These are phyloP conservation scores for Allolobophora icterica DNA, from an alignment of 2,888 invertebrate genomes.

Conservation along the genomic window DNA sequence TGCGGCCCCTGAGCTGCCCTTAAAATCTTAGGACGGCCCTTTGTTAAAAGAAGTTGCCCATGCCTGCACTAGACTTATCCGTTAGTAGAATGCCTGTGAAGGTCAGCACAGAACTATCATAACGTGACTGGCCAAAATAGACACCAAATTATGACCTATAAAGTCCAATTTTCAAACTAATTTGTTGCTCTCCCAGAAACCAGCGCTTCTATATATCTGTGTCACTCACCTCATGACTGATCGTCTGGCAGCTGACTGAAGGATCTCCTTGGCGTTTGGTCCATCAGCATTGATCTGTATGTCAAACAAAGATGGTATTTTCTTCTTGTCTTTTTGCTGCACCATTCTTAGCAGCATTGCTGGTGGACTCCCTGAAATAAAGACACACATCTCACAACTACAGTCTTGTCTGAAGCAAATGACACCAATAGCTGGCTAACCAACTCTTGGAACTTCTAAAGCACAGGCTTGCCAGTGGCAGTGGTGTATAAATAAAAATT, in stretches of 20 bases:
- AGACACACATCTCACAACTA: not conserved
- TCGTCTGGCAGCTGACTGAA: slow-evolving; percentile 37
- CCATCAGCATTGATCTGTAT: slow-evolving; percentile 56
- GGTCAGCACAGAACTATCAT: not conserved
- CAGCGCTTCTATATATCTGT: not conserved
- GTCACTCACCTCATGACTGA: slow-evolving; percentile 19
- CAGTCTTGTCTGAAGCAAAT: not conserved
- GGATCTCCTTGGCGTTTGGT: slow-evolving; percentile 38
- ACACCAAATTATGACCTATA: not conserved
- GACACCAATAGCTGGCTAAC: too few relatives aligned
- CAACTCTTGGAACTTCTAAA: too few relatives aligned
- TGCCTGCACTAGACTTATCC: too few relatives aligned
- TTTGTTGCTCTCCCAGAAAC: not conserved
- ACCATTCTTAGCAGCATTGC: not conserved
- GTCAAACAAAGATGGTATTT: slow-evolving; percentile 63
- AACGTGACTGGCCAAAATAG: not conserved
- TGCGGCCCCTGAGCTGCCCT: too few relatives aligned
- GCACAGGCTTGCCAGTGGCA: too few relatives aligned
- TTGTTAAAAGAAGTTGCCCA: too few relatives aligned
- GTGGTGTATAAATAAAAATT: too few relatives aligned
- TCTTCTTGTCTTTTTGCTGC: slow-evolving; percentile 48
- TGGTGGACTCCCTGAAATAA: slow-evolving; percentile 12
- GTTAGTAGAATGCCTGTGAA: not conserved
- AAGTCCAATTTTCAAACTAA: not conserved
- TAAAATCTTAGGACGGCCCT: too few relatives aligned